Evolutionary conservation across 2,113 vertebrate species (phyloP), one percentile per base, ranked within the genome.

Genomic region (Seriola aureovittata): DNA sequence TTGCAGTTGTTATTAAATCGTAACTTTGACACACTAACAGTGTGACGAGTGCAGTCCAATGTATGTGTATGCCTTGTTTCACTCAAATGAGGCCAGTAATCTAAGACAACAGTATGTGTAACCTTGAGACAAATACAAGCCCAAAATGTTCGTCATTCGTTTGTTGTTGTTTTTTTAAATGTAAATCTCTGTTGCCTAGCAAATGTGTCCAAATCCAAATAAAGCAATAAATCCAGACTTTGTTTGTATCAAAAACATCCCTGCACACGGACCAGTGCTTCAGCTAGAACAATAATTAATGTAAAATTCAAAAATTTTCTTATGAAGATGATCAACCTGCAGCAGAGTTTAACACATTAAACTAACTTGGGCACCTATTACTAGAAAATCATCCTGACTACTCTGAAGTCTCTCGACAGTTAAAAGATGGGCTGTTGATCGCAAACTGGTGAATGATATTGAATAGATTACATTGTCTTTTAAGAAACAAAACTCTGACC

Each of bases 141-240:
- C 77, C 42, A 40, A 59, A 19, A 42, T 48, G 14, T n/a, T 52
- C 34, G 46, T 80, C 42, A 63, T 71, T 66, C 58, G 36, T 71
- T 59, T 85, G 50, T 76, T 83, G 0, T 80, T 85, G 74, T 82
- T 71, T 55, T 64, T 75, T 84, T 71, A 29, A 80, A 86, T 88
- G 79, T 87, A 71, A 81, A 52, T 67, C 62, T 71, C 44, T 76
- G 77, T 85, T 72, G 57, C 38, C 54, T 68, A 59, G 73, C 62
- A 77, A 88, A 78, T 48, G 75, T 82, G 78, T 84, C 75, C 21
- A 84, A 88, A 71, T 81, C 23, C 55, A 82, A 93, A 90, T 91
- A 93, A 92, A 92, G 88, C 88, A 89, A 90, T 91, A 85, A 85
- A 85, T 80, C 76, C 29, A 66, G 10, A 13, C 12, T n/a, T 0